Percentiles rank a stretch among this genome's conserved stretches.
Evolutionary conservation across 1,140 invertebrate genomes (phyloP).

Genomic region (Thalassaphorura encarpata): DNA sequence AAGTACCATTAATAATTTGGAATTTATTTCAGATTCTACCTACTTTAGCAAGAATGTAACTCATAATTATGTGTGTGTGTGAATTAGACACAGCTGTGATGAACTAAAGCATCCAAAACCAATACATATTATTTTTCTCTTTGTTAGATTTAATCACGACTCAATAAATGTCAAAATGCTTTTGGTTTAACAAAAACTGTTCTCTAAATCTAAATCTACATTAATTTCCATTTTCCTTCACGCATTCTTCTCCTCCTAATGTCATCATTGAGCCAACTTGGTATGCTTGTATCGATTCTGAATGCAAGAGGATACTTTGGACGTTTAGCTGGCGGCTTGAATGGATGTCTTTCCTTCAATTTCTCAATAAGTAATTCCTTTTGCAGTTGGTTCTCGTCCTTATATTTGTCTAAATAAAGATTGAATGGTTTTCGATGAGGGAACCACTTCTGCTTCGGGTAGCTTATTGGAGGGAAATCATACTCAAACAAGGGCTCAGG

Average conservation of each 20-base stretch:
- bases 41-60: no score
- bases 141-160: no score
- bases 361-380: constrained; percentile 77
- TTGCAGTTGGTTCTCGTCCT: constrained; percentile 74
- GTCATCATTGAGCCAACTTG: constrained; percentile 65
- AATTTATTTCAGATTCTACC: no score
- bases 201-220: constrained; percentile 18
- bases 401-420: constrained; percentile 74
- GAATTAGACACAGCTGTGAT: no score
- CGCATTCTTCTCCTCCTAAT: constrained; percentile 54
- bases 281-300: constrained; percentile 44
- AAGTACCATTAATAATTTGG: no score
- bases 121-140: no score
- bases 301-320: constrained; percentile 65
- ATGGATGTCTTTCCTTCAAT: constrained; percentile 69
- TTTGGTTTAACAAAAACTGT: no score
- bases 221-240: constrained; percentile 32
- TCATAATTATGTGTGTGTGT: no score
- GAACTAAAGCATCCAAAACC: no score
- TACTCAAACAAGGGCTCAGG: constrained; percentile 72
- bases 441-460: constrained; percentile 66
- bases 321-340: constrained; percentile 53
- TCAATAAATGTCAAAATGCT: no score
- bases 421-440: constrained; percentile 73
- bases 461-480: constrained; percentile 65